Evolutionary conservation across 2,797 vertebrate genomes (phyloP).

Genomic region (Rhinichthys osculus): DNA sequence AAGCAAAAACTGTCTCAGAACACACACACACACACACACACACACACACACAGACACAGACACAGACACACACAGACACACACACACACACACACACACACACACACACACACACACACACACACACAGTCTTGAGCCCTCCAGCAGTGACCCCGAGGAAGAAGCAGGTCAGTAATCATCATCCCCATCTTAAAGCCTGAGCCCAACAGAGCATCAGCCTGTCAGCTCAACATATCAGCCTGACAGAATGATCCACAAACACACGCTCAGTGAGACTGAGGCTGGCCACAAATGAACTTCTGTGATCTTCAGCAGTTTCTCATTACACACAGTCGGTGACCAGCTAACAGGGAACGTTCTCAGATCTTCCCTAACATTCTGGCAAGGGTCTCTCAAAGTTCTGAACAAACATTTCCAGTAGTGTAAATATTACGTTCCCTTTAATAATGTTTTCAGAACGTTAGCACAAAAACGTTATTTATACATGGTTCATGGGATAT

Average conservation of each 20-base stretch:
- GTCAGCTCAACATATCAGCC: constrained; percentile 53
- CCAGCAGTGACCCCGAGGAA: constrained; percentile 37
- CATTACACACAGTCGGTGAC: neutral
- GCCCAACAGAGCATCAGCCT: constrained; percentile 49
- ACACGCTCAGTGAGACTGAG: constrained; percentile 45
- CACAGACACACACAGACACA: constrained; percentile 39
- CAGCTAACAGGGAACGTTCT: neutral
- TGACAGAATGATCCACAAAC: constrained; percentile 56
- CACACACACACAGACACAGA: constrained; percentile 25
- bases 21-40: constrained; percentile 48
- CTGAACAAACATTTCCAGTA: neutral
- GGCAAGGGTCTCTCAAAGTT: neutral
- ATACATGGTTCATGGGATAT: too few relatives aligned
- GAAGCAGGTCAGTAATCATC: constrained; percentile 61
- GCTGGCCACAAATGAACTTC: neutral
- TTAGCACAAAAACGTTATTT: neutral
- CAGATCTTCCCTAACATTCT: neutral
- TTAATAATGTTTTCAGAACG: neutral
- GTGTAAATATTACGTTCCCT: neutral
- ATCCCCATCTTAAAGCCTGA: constrained; percentile 45
- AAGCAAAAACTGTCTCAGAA: neutral
- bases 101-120: constrained; percentile 39
- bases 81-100: constrained; percentile 49
- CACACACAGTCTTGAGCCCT: neutral
- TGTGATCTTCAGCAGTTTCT: constrained; percentile 9